Evolutionary conservation across 92 coral and sea anemone species (phyloP), one percentile per base, ranked within the genome.

Genomic region (Scolanthus callimorphus): DNA sequence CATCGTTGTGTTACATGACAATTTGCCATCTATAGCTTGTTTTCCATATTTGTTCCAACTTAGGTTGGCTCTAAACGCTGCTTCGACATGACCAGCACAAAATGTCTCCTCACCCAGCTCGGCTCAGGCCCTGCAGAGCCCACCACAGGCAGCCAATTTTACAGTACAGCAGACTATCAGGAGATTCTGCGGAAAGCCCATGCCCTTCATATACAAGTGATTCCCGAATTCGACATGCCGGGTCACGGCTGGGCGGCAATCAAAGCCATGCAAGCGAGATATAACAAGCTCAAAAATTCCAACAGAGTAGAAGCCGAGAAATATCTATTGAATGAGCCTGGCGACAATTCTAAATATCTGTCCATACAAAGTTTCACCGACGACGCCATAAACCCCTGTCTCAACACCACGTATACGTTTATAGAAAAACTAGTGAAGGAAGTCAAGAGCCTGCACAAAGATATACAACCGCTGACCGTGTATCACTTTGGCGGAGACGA

Each of bases 191-290:
- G 64, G 47, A 61, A 77, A 51, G 98, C 94, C 23, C 85, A 76
- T 28, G 72, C 74, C 11, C 94, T 79, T 3, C 91, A 80, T 17
- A 89, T 92, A 21, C 74, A 92, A 46, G 89, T 92, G 12, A 88
- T 92, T 39, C 98, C 98, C 6, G 98, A 92, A 48, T 92, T 92
- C 62, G 98, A 92, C 74, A 92, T 92, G 96, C 98, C 98, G 3
- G 98, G 98, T 0, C 89, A 82, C 41, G 89, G 89, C 4, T 67
- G 83, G 31, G 90, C 96, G 1, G 83, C 90, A 4, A 78, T 88
- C 8, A 82, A 82, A 74, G 76, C 96, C 6, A 88, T 88, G 96
- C 71, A 50, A 15, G 82, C 81, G 6, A 70, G 96, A 21, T 69
- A 58, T 41, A 31, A 65, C 20, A 64, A 56, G 38, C 70, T 78